Evolutionary conservation across 2,888 invertebrate genomes (phyloP).

Genomic region (Cistogaster globosa): DNA sequence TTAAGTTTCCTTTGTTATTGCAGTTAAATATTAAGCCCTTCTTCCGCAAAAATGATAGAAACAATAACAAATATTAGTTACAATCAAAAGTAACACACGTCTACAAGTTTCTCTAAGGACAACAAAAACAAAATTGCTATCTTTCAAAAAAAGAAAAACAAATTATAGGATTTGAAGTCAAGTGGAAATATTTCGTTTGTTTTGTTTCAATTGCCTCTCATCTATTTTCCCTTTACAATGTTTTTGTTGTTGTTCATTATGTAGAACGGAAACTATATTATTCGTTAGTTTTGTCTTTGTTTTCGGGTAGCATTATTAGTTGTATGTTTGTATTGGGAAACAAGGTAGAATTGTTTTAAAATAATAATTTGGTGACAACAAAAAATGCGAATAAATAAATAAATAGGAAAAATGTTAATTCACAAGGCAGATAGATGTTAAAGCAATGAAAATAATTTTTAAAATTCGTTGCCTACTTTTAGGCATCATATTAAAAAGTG

Average conservation of each 20-base stretch:
- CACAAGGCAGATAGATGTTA: too few relatives aligned
- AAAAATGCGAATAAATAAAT: too few relatives aligned
- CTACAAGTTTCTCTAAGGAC: slow-evolving; percentile 36
- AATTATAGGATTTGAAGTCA: slow-evolving; percentile 67
- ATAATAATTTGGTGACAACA: too few relatives aligned
- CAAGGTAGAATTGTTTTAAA: too few relatives aligned
- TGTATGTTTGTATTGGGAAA: too few relatives aligned
- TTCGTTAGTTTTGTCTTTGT: slow-evolving; percentile 38
- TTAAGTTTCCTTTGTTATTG: too few relatives aligned
- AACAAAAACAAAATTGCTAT: slow-evolving; percentile 56
- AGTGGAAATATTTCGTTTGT: slow-evolving; percentile 50
- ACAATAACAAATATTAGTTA: slow-evolving; percentile 19
- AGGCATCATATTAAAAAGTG: too few relatives aligned
- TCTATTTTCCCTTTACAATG: neutral
- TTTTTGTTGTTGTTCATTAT: slow-evolving; percentile 45
- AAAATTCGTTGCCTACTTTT: too few relatives aligned
- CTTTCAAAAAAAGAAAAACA: slow-evolving; percentile 39
- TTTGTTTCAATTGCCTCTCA: slow-evolving; percentile 7
- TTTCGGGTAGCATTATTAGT: slow-evolving; percentile 4
- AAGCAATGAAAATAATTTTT: too few relatives aligned
- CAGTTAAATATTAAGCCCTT: too few relatives aligned
- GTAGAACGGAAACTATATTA: slow-evolving; percentile 57
- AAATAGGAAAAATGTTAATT: too few relatives aligned
- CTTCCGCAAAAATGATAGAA: slow-evolving; percentile 8
- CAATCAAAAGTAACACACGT: slow-evolving; percentile 23